Percentiles rank a stretch among this genome's conserved stretches.
phyloP scores from a whole-genome alignment of 2,113 vertebrate species.

The Okapia johnstoni region DNA sequence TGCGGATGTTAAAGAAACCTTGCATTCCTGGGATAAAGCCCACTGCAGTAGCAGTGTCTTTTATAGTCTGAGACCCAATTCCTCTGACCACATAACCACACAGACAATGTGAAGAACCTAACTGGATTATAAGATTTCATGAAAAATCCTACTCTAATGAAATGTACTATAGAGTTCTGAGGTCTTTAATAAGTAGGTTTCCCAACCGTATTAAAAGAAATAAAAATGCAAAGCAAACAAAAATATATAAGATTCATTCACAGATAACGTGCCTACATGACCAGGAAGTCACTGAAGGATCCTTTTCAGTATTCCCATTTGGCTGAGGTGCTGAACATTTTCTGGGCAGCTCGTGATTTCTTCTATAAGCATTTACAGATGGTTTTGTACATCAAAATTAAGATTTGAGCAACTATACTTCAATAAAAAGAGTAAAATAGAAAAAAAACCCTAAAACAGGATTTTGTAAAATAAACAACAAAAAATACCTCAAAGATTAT shows the following conservation, averaged over 20 bases:
- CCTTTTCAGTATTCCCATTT: rapidly evolving
- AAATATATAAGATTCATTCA: background rate
- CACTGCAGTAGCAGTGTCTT: too few species aligned
- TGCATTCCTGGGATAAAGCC: too few species aligned
- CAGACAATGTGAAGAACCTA: background rate
- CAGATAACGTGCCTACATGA: background rate
- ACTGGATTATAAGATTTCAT: background rate
- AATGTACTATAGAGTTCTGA: background rate
- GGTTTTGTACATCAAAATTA: slow-evolving; percentile 38
- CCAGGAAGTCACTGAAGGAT: background rate
- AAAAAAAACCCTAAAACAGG: background rate
- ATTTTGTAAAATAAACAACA: slow-evolving; percentile 20
- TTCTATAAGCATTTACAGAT: background rate
- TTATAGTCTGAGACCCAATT: background rate
- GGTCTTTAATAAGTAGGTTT: slow-evolving; percentile 47
- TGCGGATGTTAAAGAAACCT: too few species aligned
- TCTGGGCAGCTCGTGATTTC: background rate
- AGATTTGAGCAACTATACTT: background rate
- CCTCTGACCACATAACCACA: background rate
- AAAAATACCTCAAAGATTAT: background rate
- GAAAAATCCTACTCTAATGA: background rate
- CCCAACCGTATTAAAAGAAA: background rate
- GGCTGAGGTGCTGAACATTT: background rate
- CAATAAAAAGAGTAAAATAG: background rate
- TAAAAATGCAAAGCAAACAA: background rate